phyloP scores from a whole-genome alignment of 2,797 vertebrate species.

The Rallus crepitans region DNA sequence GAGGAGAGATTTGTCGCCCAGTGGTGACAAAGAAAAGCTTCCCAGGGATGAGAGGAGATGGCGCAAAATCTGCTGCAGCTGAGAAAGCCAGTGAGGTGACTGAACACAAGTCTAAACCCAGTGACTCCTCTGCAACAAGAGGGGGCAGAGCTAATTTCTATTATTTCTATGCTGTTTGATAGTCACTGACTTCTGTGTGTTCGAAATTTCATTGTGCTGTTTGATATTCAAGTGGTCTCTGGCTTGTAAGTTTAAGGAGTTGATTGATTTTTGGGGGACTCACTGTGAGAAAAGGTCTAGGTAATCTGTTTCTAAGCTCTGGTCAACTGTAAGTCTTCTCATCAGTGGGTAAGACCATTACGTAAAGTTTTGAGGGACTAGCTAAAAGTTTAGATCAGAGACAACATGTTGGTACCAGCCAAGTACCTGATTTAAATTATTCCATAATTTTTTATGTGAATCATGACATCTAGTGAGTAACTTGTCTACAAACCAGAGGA shows the following conservation, averaged over 20 bases:
- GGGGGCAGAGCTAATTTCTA: background rate
- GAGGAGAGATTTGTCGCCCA: conserved; percentile 6
- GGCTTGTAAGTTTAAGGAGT: background rate
- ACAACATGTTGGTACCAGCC: background rate
- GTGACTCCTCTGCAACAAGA: background rate
- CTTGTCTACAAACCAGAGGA: background rate
- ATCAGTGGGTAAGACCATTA: accelerated
- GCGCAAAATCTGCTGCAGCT: background rate
- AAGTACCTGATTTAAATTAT: background rate
- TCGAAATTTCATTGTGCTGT: background rate
- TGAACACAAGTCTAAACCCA: background rate
- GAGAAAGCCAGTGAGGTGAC: background rate
- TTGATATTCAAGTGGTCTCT: background rate
- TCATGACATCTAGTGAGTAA: background rate
- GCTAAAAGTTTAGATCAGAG: background rate
- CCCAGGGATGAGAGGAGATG: background rate
- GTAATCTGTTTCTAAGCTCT: background rate
- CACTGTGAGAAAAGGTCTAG: background rate
- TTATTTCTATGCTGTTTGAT: background rate
- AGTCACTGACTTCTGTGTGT: background rate
- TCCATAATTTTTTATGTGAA: background rate
- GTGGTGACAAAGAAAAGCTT: background rate
- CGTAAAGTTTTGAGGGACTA: background rate
- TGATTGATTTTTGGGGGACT: background rate
- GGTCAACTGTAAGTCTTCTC: background rate